Evolutionary conservation across 2,797 vertebrate genomes (phyloP), one percentile per base, ranked within the genome.

Genomic region (Neosalanx taihuensis): DNA sequence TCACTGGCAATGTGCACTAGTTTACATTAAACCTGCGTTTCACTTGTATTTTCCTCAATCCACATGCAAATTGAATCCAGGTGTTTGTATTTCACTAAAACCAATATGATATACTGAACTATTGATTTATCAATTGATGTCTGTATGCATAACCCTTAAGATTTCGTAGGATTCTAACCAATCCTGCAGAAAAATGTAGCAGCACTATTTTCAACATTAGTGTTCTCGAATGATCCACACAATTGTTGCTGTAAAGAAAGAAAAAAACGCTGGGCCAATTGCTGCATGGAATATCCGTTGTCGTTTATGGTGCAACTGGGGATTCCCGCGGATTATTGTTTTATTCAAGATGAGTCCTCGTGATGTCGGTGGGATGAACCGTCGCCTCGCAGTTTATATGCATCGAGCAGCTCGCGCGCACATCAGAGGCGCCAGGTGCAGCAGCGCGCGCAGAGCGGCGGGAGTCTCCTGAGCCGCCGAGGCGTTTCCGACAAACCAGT

Each of bases 381-480:
- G 37, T 41, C 37, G 41, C 13, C 41, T 46, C 41, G 10, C 41
- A 46, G 29, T 41, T 23, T 73, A 31, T 23, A 53, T 70, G 26
- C 76, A 60, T 6, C 4, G 18, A 60, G 18, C 6, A 29, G 46
- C 74, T 9, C 68, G 26, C 35, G 29, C 64, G 46, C 33, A 49
- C 41, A 51, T 46, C 26, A 17, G 63, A 72, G 71, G 75, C 69
- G 80, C 75, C 64, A 75, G 80, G 75, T 72, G 80, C 77, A 75
- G 73, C 67, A 67, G 72, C 69, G 67, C 30, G 80, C 72, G 75
- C 81, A n/a, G 77, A 75, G 65, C 78, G 23, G 61, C 35, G 23
- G 30, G 60, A 49, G 35, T 49, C 26, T 41, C 18, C 31, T 30
- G 62, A 26, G 5, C 59, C 20, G 23, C 18, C 9, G 3, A 49